Conservation (phyloP, 2,888 invertebrate species). For the Yponomeuta sedellus region DNA sequence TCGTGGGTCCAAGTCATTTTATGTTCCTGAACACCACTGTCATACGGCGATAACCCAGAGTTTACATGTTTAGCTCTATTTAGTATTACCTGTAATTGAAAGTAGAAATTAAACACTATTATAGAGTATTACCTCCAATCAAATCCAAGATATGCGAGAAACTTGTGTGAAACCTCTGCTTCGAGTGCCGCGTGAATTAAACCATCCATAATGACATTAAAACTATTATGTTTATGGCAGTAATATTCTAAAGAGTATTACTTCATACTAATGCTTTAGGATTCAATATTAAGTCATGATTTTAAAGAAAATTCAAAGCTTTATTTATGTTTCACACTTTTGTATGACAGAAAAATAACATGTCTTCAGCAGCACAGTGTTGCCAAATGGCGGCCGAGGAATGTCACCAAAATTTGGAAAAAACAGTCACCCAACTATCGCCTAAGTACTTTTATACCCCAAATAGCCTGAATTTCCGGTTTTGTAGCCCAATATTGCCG, state of each 20-base stretch:
- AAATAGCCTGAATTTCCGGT: too few species aligned
- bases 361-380: conserved; percentile 42
- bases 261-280: conserved; percentile 65
- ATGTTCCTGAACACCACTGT: conserved; percentile 68
- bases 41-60: conserved; percentile 62
- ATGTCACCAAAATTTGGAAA: too few species aligned
- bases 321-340: conserved; percentile 74
- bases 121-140: neutral
- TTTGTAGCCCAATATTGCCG: too few species aligned
- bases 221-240: conserved; percentile 62
- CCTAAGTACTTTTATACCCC: too few species aligned
- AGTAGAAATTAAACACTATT: conserved; percentile 14
- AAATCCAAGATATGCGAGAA: conserved; percentile 33
- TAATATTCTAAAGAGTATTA: conserved; percentile 57
- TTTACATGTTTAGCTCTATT: conserved; percentile 72
- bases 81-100: conserved; percentile 60
- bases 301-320: conserved; percentile 68
- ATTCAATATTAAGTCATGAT: conserved; percentile 74
- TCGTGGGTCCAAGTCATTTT: conserved; percentile 75
- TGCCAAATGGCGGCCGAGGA: too few species aligned
- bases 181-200: conserved; percentile 77
- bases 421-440: too few species aligned
- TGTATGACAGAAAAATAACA: conserved; percentile 74
- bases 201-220: conserved; percentile 76
- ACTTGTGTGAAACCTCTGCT: conserved; percentile 67